Percentiles rank a stretch among this genome's conserved stretches.
Evolutionary conservation across 1,140 invertebrate genomes (phyloP).

Genomic region (Cotesia glomerata): DNA sequence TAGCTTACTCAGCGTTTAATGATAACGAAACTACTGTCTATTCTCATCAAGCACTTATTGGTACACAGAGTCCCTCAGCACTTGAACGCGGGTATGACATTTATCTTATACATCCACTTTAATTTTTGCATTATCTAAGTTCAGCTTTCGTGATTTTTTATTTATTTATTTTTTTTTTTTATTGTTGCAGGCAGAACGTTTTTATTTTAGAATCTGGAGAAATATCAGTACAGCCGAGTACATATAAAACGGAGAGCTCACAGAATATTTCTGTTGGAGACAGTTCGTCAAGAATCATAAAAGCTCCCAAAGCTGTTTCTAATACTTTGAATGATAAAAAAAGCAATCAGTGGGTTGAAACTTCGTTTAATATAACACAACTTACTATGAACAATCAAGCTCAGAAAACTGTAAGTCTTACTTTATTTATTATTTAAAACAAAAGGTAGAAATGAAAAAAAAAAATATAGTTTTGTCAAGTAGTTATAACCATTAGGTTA

Average conservation of each 20-base stretch:
- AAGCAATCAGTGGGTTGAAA: conserved; percentile 50
- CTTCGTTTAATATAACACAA: conserved; percentile 33
- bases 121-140: background rate
- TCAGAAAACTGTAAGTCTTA: conserved; percentile 10
- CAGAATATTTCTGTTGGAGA: conserved; percentile 41
- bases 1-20: conserved; percentile 49
- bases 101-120: background rate
- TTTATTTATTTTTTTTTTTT: conserved; percentile 27
- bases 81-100: conserved; percentile 55
- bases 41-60: conserved; percentile 49
- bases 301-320: background rate
- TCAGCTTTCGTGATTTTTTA: background rate
- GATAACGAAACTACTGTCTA: conserved; percentile 46
- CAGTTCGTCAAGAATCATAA: background rate
- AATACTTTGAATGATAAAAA: conserved; percentile 38
- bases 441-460: too few relatives aligned
- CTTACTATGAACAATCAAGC: conserved; percentile 2
- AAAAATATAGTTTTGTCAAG: too few relatives aligned
- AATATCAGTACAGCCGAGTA: conserved; percentile 37
- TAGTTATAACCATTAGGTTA: too few relatives aligned
- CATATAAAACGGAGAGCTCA: conserved; percentile 44
- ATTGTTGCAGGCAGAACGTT: conserved; percentile 54
- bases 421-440: background rate
- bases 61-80: conserved; percentile 45
- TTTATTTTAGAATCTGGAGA: conserved; percentile 57